These are phyloP conservation scores for Micromys minutus DNA, from an alignment of 2,113 vertebrate species.

Conservation along the genomic window DNA sequence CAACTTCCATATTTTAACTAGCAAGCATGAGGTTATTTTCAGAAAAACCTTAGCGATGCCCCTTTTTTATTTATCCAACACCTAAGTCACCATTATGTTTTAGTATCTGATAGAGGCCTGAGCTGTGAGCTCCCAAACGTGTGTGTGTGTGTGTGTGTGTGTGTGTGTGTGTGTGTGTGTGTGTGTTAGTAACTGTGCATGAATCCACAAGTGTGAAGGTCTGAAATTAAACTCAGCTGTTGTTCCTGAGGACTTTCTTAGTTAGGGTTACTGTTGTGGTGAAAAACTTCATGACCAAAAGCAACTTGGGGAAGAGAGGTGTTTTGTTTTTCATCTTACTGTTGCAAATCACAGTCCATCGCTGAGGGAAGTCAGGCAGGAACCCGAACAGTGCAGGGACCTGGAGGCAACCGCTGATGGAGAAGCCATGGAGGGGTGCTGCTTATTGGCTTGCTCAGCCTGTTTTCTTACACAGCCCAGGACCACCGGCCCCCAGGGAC, in stretches of 20 bases:
- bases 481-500: neutral
- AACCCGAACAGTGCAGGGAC: neutral
- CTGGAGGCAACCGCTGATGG: neutral
- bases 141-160: neutral
- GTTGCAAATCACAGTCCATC: neutral
- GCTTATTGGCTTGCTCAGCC: neutral
- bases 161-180: neutral
- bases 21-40: slow-evolving; percentile 54
- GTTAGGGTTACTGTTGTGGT: neutral
- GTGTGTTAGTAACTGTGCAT: neutral
- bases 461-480: neutral
- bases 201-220: neutral
- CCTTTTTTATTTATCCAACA: neutral
- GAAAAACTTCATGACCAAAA: neutral
- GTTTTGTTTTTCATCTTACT: neutral
- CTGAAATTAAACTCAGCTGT: neutral
- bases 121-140: neutral
- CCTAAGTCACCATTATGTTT: slow-evolving; percentile 11
- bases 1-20: slow-evolving; percentile 29
- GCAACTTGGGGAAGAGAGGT: neutral
- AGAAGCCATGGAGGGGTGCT: neutral
- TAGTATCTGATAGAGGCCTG: neutral
- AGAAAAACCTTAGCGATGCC: slow-evolving; percentile 28
- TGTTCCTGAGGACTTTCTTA: neutral
- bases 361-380: neutral